Base-by-base conservation (phyloP, 2,888 invertebrate genomes). In the Epistrophe eligans region DNA sequence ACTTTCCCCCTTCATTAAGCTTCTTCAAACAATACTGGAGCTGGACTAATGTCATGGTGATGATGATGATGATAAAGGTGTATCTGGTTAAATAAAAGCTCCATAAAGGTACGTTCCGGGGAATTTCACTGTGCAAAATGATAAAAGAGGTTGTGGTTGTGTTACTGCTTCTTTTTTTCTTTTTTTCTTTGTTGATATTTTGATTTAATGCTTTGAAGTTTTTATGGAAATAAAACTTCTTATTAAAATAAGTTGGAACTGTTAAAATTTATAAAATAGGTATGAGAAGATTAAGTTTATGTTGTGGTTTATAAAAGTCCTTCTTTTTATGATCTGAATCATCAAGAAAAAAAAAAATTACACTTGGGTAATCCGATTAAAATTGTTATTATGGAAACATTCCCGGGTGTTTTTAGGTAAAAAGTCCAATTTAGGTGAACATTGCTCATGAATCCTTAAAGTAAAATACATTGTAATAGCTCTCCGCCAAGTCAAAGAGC, bases 31-130 rank as follows among this genome's bases (percentile, higher is more conserved):
- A 60, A 60, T 60, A 7, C 17, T 60, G 38, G 73, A 74, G 15
- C 17, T 60, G 38, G 73, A 74, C 83, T 79, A 70, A 55, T 79
- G 67, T 55, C 72, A 76, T 48, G 74, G 28, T n/a, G 32, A 35
- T 32, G 10, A 58, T 58, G 10, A 58, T 58, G 35, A 60, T 60
- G 58, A 60, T 60, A 35, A 38, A 60, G 57, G 57, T 28, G 57
- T 57, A 15, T 45, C 19, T 19, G 50, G 19, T 50, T 50, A 50
- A 19, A 50, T 19, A 50, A 48, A 10, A 50, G 10, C 50, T 19
- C 48, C 10, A 4, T 32, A 6, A 4, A 32, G 24, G 24, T 24
- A 24, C 24, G 2, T 32, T 0, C 32, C 4, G 10, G 8, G 55
- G 55, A 15, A 55, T 55, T 55, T 55, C 1, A 15, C 28, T 60